Evolutionary conservation across 2,113 vertebrate genomes (phyloP).

Genomic region (Pachypanchax playfairii): DNA sequence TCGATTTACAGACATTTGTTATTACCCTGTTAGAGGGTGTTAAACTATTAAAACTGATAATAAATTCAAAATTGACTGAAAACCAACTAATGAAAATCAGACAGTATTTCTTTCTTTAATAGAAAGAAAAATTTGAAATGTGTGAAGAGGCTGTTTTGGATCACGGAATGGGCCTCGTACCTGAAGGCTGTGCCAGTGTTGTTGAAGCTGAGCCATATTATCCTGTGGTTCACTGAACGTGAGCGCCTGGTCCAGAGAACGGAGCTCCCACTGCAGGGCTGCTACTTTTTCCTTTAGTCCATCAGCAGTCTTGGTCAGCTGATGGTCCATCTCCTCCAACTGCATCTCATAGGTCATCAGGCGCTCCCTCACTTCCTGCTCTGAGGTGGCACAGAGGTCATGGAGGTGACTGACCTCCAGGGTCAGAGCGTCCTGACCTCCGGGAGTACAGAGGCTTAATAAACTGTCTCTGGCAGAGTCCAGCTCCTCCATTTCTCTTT

Average conservation of each 20-base stretch:
- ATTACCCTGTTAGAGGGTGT: too few relatives aligned
- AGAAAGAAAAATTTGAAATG: too few relatives aligned
- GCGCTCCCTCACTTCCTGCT: slow-evolving; percentile 61
- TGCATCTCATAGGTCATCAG: slow-evolving; percentile 57
- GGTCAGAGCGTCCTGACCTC: slow-evolving; percentile 66
- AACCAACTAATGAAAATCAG: too few relatives aligned
- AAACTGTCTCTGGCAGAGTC: slow-evolving; percentile 67
- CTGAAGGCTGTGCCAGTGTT: slow-evolving; percentile 78
- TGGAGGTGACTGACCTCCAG: slow-evolving; percentile 74
- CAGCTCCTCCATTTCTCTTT: slow-evolving; percentile 75
- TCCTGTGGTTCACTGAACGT: slow-evolving; percentile 58
- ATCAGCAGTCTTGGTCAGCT: slow-evolving; percentile 20
- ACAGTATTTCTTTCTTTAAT: too few relatives aligned
- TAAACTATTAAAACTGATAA: too few relatives aligned
- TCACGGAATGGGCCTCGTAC: slow-evolving; percentile 28
- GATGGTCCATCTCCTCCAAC: slow-evolving; percentile 56
- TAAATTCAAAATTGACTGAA: too few relatives aligned
- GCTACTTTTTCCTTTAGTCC: slow-evolving; percentile 63
- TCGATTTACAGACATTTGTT: too few relatives aligned
- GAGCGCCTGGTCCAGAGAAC: slow-evolving; percentile 70
- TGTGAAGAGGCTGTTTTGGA: too few relatives aligned
- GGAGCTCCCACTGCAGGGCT: slow-evolving; percentile 73
- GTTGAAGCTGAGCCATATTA: slow-evolving; percentile 69
- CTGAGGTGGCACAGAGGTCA: slow-evolving; percentile 62
- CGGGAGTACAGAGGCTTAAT: slow-evolving; percentile 69